phyloP scores from a whole-genome alignment of 2,113 vertebrate species.

The Bungarus multicinctus region DNA sequence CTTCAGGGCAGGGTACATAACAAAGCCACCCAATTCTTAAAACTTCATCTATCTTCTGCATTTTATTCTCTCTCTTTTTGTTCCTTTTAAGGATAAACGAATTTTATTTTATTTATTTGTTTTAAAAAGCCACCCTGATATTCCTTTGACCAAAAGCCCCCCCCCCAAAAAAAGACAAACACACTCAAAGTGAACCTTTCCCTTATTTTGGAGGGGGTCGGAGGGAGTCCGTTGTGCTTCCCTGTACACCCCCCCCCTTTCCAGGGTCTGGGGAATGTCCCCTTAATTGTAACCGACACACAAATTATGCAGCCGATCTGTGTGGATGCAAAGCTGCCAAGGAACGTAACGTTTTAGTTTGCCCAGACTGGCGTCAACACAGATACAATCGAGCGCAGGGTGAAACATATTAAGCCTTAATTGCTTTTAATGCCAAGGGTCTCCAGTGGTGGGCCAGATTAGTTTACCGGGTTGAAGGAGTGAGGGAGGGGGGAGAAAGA shows the following conservation, averaged over 20 bases:
- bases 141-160: slow-evolving; percentile 27
- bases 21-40: slow-evolving; percentile 37
- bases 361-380: slow-evolving; percentile 72
- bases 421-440: slow-evolving; percentile 63
- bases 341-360: slow-evolving; percentile 67
- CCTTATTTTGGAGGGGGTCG: slow-evolving; percentile 2
- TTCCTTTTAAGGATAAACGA: background rate
- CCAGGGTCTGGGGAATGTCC: slow-evolving; percentile 72
- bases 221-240: slow-evolving; percentile 63
- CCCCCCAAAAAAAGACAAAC: slow-evolving; percentile 1
- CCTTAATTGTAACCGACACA: slow-evolving; percentile 77
- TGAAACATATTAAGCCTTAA: slow-evolving; percentile 71
- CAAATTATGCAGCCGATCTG: slow-evolving; percentile 74
- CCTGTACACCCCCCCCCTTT: slow-evolving; percentile 43
- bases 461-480: slow-evolving; percentile 38
- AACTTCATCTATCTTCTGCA: slow-evolving; percentile 43
- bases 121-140: slow-evolving; percentile 31
- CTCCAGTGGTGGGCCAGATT: slow-evolving; percentile 66
- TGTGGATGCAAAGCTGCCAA: slow-evolving; percentile 71
- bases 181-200: slow-evolving; percentile 3
- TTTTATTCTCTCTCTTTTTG: slow-evolving; percentile 42
- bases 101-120: no score
- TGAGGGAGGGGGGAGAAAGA: no score
- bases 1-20: slow-evolving; percentile 36
- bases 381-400: slow-evolving; percentile 71